Base-by-base conservation (phyloP, 2,797 vertebrate genomes). In the Mergus octosetaceus region DNA sequence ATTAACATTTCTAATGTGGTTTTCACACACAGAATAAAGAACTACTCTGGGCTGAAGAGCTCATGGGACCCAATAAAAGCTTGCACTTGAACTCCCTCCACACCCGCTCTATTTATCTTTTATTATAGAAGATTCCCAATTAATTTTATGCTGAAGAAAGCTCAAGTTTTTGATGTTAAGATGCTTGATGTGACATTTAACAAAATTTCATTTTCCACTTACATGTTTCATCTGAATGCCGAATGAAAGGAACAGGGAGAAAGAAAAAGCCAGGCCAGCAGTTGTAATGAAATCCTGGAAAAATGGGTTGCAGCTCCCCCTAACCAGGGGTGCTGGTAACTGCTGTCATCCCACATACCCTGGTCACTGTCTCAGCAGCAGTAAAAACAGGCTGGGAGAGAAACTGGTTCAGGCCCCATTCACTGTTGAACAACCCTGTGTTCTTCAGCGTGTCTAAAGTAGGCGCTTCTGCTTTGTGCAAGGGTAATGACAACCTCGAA, bases 381-480 rank as follows among this genome's bases (percentile, higher is more conserved):
- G 47, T 49, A 80, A 41, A 41, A 62, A 34, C 0, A 20, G 24
- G 12, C 12, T 43, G 60, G n/a, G 60, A 80, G 45, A 80, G n/a
- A n/a, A 81, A 36, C 0, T 28, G 20, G 10, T 17, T 32, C 30
- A 36, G 64, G 3, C 9, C 15, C 51, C 39, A 14, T 19, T 54
- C 51, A 30, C 51, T 24, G 13, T 30, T 71, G 51, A 36, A 3
- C 4, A 79, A 56, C 14, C 18, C 49, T 3, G 22, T 16, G 38
- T 21, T 16, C 51, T 72, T 14, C 58, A 18, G 6, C 0, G 0
- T 1, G 4, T 27, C 39, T 75, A 2, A 7, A 41, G 41, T 3
- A 57, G 69, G 51, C 28, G 32, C 82, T 43, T 62, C 75, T 68
- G 1, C 36, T 82, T 76, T 8, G 11, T 82, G 87, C 34, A 7